Evolutionary conservation across 2,113 vertebrate genomes (phyloP), one percentile per base, ranked within the genome.

Genomic region (Colaptes auratus): DNA sequence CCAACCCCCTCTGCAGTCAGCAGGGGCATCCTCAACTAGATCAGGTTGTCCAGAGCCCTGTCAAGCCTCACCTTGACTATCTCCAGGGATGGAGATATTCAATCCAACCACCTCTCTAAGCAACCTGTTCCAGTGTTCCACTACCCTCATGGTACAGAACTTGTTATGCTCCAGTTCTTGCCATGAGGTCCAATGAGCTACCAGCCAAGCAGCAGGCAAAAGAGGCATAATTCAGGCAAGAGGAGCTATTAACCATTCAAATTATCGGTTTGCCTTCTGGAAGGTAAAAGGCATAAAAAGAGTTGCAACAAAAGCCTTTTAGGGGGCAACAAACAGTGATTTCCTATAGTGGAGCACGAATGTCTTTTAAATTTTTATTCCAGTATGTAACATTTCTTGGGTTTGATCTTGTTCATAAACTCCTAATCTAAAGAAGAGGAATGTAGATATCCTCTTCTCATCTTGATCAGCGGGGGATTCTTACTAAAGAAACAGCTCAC

Each of bases 401-500:
- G 10, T 36, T 80, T 86, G 72, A 15, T 82, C 50, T 88, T 6
- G 0, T 24, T 58, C 8, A 7, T 28, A 69, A 84, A 86, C 53
- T 78, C 31, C 30, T 78, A 27, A 55, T 31, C 28, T 65, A 85
- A 70, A 53, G 31, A 83, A 86, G 24, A 85, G 67, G 42, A 87
- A 59, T 19, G 25, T 60, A 7, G 46, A 76, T 81, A n/a, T 59
- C 39, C 19, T 78, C 74, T 84, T 44, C 84, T 67, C 56, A 19
- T 87, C 52, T 60, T 91, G 74, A 70, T 84, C 73, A 87, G 89
- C 7, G 3, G 53, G 64, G 74, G 60, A 82, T 66, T 92, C 74
- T 84, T 95, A 77, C 87, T 82, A 85, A 90, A 84, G 89, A 89
- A 95, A 96, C 55, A 97, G 82, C 74, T 96, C 86, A 90, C 53